Percentiles rank a stretch among this genome's conserved stretches.
Evolutionary conservation across 2,113 vertebrate genomes (phyloP).

Genomic region (Rhinolophus ferrumequinum): DNA sequence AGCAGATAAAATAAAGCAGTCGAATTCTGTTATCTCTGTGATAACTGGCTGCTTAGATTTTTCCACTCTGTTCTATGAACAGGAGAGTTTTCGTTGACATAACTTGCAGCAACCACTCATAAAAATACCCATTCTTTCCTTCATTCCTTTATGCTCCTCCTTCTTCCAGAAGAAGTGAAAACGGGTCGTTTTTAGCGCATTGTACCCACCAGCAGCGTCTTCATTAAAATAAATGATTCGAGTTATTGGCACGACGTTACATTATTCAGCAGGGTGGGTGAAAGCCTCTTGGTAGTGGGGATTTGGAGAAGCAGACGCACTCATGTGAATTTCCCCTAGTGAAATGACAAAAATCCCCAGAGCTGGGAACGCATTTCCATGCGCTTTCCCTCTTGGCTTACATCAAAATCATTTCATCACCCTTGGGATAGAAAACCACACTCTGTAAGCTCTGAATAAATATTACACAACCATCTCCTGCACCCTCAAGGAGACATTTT

Average conservation of each 20-base stretch:
- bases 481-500: not conserved
- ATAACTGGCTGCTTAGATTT: not conserved
- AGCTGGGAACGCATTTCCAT: not conserved
- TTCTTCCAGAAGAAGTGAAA: not conserved
- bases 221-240: not conserved
- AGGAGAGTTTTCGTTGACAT: not conserved
- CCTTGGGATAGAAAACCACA: not conserved
- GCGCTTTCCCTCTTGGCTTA: not conserved
- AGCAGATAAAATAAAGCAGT: not conserved
- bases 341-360: not conserved
- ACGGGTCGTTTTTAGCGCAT: not conserved
- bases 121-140: not conserved
- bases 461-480: not conserved
- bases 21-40: not conserved
- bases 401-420: not conserved
- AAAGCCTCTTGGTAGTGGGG: not conserved
- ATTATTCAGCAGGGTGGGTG: rapidly evolving
- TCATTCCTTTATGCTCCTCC: not conserved
- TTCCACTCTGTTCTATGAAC: not conserved
- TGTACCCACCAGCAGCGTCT: rapidly evolving
- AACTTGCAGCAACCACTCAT: not conserved
- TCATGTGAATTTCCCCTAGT: not conserved
- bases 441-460: not conserved
- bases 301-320: not conserved
- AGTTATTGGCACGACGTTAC: not conserved